Evolutionary conservation across 1,140 invertebrate species (phyloP).

Genomic region (Cataglyphis hispanica): DNA sequence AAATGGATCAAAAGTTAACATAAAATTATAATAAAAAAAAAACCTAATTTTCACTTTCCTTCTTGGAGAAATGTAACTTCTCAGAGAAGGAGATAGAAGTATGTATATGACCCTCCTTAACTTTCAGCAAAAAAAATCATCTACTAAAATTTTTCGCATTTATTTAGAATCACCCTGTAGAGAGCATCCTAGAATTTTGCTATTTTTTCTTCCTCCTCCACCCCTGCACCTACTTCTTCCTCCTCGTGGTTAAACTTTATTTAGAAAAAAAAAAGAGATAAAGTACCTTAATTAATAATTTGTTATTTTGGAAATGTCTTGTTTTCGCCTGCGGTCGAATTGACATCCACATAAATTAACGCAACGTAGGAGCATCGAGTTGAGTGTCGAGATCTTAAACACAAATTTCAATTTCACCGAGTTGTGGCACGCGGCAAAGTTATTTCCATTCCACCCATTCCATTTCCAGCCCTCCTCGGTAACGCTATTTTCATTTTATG

Average conservation of each 20-base stretch:
- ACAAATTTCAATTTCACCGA: slow-evolving; percentile 53
- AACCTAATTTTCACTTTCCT: no score
- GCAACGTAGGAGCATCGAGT: neutral
- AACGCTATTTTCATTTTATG: slow-evolving; percentile 60
- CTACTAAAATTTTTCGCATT: no score
- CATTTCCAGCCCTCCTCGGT: slow-evolving; percentile 29
- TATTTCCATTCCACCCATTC: slow-evolving; percentile 54
- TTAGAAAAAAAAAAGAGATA: neutral
- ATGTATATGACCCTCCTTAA: no score
- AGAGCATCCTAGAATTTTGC: neutral
- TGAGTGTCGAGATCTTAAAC: slow-evolving; percentile 38
- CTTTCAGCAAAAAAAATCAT: no score
- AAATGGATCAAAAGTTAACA: no score
- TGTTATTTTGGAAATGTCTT: slow-evolving; percentile 5
- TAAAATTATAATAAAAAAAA: no score
- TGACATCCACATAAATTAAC: slow-evolving; percentile 51
- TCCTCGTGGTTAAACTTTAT: neutral
- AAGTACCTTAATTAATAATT: neutral
- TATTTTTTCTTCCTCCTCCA: neutral
- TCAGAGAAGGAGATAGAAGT: no score
- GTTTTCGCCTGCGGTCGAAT: slow-evolving; percentile 7
- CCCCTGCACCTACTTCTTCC: no score
- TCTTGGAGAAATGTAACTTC: no score
- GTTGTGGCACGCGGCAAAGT: slow-evolving; percentile 22
- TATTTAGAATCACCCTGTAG: no score